Percentiles rank a stretch among this genome's conserved stretches.
Conservation (phyloP, 1,140 invertebrate genomes). For the Anadara kagoshimensis region DNA sequence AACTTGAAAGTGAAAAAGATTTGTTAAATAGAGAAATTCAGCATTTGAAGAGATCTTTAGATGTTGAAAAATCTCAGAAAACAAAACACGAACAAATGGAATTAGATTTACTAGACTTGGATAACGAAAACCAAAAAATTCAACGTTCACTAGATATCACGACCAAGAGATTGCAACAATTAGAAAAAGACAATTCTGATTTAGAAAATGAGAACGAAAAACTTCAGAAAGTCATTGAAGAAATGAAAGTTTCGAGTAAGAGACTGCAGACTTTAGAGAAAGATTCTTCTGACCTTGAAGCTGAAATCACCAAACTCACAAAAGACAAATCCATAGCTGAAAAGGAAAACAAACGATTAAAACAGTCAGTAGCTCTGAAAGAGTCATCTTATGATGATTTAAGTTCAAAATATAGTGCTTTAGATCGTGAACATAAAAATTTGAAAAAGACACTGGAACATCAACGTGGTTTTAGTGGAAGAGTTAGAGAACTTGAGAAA, state of each 20-base stretch:
- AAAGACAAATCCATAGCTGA: slow-evolving; percentile 74
- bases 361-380: slow-evolving; percentile 80
- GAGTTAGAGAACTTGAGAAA: slow-evolving; percentile 80
- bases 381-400: slow-evolving; percentile 75
- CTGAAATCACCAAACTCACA: slow-evolving; percentile 71
- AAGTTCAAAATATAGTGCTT: slow-evolving; percentile 67
- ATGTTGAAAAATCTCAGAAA: slow-evolving; percentile 69
- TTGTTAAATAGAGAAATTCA: slow-evolving; percentile 67
- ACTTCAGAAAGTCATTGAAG: slow-evolving; percentile 73
- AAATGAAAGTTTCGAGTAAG: slow-evolving; percentile 73
- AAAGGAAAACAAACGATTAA: slow-evolving; percentile 82
- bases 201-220: slow-evolving; percentile 76
- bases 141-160: slow-evolving; percentile 78
- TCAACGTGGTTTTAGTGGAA: slow-evolving; percentile 51
- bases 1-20: slow-evolving; percentile 72
- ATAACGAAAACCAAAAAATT: slow-evolving; percentile 75
- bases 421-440: slow-evolving; percentile 75
- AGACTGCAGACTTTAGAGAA: slow-evolving; percentile 75
- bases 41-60: slow-evolving; percentile 63
- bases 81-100: slow-evolving; percentile 75
- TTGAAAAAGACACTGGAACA: slow-evolving; percentile 72
- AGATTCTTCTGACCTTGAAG: slow-evolving; percentile 74
- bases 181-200: slow-evolving; percentile 81
- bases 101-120: slow-evolving; percentile 71
- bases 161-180: slow-evolving; percentile 79